Evolutionary conservation across 2,797 vertebrate genomes (phyloP), one percentile per base, ranked within the genome.

Genomic region (Eutrigla gurnardus): DNA sequence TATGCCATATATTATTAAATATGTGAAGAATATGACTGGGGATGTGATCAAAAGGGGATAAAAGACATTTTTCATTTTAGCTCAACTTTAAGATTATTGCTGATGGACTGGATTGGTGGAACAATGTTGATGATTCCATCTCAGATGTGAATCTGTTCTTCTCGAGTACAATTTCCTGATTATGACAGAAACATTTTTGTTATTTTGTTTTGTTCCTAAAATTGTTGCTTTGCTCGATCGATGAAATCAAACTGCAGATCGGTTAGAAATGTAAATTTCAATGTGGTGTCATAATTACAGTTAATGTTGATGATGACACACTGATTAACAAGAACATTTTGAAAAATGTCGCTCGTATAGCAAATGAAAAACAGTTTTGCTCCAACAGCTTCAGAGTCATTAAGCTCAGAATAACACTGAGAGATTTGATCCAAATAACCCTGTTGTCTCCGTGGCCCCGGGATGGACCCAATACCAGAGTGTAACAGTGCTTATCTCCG

Each of bases 381-480:
- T 62, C 25, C 13, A 32, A 49, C 35, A 49, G 47, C 46, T 47
- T 63, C 39, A 35, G 25, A 57, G 35, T 40, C 35, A 36, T 47
- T 18, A 6, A 11, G 45, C 42, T 53, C 25, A 4, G 46, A 62
- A 46, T 36, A 59, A 40, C 25, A 64, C n/a, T 10, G 42, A 25
- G 61, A 58, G 32, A 25, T 55, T 32, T 25, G 36, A 77, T 35
- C 57, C 18, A 52, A 67, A n/a, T 10, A 73, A 32, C 14, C 39
- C 10, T 60, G 12, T 7, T 25, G 65, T 60, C 49, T 61, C 46
- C 18, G n/a, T 47, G 35, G 58, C 73, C 36, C 35, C 46, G 46
- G 53, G n/a, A 74, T 62, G 57, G 81, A 86, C 8, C n/a, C 5
- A n/a, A 49, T 53, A 39, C 12, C 63, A 65, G 13, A 69, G 25